Conservation (phyloP, 2,113 vertebrate species). For the Lepus americanus region DNA sequence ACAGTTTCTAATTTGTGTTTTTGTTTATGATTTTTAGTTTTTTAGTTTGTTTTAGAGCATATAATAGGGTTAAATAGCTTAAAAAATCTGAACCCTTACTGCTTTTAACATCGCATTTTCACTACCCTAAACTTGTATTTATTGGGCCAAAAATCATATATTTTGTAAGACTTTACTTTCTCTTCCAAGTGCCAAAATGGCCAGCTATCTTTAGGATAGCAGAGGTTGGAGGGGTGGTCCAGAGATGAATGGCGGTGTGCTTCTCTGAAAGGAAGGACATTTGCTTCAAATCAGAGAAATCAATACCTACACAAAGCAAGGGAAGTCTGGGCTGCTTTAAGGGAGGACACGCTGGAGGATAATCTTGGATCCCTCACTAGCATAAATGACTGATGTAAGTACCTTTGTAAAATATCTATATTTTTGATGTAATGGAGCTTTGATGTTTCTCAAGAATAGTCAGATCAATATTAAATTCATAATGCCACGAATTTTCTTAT, state of each 20-base stretch:
- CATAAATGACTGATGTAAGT: not conserved
- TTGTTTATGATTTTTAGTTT: not conserved
- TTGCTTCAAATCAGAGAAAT: not conserved
- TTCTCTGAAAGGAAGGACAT: not conserved
- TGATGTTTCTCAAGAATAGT: not conserved
- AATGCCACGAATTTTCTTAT: not conserved
- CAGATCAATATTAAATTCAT: not conserved
- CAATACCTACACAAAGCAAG: not conserved
- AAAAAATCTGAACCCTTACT: not conserved
- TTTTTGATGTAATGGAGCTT: not conserved
- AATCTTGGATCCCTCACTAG: not conserved
- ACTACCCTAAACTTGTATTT: not conserved
- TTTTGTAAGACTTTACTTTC: not conserved
- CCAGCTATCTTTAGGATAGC: not conserved
- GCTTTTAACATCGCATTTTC: not conserved
- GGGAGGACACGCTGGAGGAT: not conserved
- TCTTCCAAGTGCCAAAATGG: not conserved
- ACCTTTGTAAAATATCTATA: conserved; percentile 13
- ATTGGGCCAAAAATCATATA: not conserved
- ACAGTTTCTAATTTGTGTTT: not conserved
- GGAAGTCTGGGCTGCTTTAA: not conserved
- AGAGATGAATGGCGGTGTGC: not conserved
- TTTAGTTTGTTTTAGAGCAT: not conserved
- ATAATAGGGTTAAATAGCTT: conserved; percentile 3
- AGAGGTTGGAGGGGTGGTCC: not conserved